Conservation (phyloP, 2,113 vertebrate species). For the Nibea coibor region DNA sequence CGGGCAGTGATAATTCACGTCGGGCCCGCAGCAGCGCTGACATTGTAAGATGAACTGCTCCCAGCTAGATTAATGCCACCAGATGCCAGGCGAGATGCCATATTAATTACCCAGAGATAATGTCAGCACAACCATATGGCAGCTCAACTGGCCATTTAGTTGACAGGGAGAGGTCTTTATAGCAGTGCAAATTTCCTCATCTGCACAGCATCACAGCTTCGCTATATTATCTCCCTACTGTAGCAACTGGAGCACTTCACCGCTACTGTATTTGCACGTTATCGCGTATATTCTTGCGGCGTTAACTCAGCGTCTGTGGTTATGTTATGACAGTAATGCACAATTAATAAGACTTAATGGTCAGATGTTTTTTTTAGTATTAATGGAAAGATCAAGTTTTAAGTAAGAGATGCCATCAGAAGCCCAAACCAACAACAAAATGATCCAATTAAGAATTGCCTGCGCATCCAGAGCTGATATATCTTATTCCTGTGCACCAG, state of each 20-base stretch:
- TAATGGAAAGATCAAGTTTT: not conserved
- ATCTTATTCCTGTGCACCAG: not conserved
- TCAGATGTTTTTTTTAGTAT: not conserved
- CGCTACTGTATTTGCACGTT: slow-evolving; percentile 4
- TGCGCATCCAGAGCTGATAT: not conserved
- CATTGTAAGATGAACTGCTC: slow-evolving; percentile 78
- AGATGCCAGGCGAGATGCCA: slow-evolving; percentile 87
- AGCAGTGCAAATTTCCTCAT: slow-evolving; percentile 66
- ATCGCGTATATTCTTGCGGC: slow-evolving; percentile 10
- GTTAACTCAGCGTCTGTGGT: not conserved
- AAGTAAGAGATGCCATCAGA: not conserved
- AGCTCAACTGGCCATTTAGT: slow-evolving; percentile 84
- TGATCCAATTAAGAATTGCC: not conserved
- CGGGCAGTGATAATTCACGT: slow-evolving; percentile 81
- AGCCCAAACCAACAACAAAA: not conserved
- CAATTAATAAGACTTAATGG: not conserved
- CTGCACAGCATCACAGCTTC: slow-evolving; percentile 39
- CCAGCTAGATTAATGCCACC: slow-evolving; percentile 85
- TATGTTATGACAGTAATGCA: not conserved
- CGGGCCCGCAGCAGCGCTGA: slow-evolving; percentile 69
- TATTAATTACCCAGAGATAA: slow-evolving; percentile 88
- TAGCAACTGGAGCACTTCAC: slow-evolving; percentile 48
- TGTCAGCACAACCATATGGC: slow-evolving; percentile 86
- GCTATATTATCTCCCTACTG: slow-evolving; percentile 52
- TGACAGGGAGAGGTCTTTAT: slow-evolving; percentile 85